Evolutionary conservation across 2,797 vertebrate genomes (phyloP).

Genomic region (Tiaroga cobitis): DNA sequence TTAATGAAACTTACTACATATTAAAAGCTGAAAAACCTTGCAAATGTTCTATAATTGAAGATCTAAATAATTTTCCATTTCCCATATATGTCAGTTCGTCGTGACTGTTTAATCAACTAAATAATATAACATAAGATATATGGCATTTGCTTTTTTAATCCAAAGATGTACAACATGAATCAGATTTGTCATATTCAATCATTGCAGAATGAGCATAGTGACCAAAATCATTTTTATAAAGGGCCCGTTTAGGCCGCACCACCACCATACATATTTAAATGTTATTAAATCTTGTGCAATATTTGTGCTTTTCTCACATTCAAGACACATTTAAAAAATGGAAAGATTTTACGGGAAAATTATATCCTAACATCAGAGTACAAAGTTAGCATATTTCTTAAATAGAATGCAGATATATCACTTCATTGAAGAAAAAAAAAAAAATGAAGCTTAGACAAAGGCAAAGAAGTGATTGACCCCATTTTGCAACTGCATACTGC

Average conservation of each 20-base stretch:
- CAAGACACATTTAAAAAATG: not conserved
- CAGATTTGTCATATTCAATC: not conserved
- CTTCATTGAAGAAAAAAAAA: too few relatives aligned
- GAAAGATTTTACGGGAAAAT: not conserved
- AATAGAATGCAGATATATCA: slow-evolving; percentile 3
- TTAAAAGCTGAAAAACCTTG: not conserved
- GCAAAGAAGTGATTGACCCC: slow-evolving; percentile 31
- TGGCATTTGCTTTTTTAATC: not conserved
- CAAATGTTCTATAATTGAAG: not conserved
- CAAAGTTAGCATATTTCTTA: not conserved
- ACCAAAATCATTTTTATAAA: not conserved
- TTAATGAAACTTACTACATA: not conserved
- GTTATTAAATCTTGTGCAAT: slow-evolving; percentile 4
- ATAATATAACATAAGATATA: not conserved
- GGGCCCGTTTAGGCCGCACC: not conserved
- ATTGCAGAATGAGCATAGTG: not conserved
- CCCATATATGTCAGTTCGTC: not conserved
- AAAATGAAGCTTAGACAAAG: slow-evolving; percentile 60
- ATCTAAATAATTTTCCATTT: not conserved
- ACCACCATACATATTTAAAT: not conserved
- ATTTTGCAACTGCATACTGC: slow-evolving; percentile 61
- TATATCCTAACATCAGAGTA: too few relatives aligned
- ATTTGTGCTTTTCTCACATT: not conserved
- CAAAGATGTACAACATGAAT: not conserved
- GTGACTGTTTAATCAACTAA: not conserved